Evolutionary conservation across 2,797 vertebrate genomes (phyloP).

Genomic region (Halcyon leucocephala): DNA sequence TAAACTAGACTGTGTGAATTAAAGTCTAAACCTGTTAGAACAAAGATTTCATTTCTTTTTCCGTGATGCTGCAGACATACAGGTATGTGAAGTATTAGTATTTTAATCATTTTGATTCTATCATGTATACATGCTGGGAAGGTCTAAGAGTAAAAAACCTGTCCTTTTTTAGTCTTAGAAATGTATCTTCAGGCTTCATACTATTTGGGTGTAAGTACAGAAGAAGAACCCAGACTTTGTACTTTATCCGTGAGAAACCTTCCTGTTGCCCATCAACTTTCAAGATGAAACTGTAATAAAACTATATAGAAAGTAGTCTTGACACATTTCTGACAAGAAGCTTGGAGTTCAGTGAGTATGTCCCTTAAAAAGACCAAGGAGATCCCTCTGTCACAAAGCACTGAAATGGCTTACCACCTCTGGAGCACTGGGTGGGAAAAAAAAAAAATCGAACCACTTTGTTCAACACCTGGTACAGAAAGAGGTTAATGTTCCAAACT

Average conservation of each 20-base stretch:
- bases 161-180: neutral
- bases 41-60: neutral
- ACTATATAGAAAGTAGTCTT: neutral
- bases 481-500: neutral
- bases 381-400: accelerated
- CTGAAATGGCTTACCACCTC: neutral
- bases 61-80: neutral
- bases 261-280: neutral
- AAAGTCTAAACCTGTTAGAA: neutral
- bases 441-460: neutral
- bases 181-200: neutral
- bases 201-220: neutral
- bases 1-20: neutral
- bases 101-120: neutral
- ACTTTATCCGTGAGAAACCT: neutral
- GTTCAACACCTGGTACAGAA: neutral
- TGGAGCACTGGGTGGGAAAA: neutral
- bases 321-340: neutral
- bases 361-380: neutral
- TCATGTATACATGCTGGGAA: neutral
- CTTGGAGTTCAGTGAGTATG: neutral
- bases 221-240: neutral
- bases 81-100: neutral
- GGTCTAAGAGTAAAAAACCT: neutral
- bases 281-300: neutral